Base-by-base conservation (phyloP, 1,140 invertebrate genomes). In the Agrilus planipennis region DNA sequence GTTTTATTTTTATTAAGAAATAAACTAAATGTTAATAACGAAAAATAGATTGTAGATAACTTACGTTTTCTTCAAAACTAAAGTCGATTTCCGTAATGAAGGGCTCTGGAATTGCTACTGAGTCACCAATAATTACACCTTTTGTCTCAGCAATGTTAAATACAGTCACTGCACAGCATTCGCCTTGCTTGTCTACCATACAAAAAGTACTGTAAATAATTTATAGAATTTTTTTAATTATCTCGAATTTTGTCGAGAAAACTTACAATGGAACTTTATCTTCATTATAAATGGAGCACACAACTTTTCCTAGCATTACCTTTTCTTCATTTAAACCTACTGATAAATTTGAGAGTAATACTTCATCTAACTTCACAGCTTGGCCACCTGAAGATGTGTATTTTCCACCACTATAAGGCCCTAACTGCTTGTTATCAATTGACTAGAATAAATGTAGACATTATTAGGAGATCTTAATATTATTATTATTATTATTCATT, bases 71-170 rank as follows among this genome's bases (percentile, higher is more conserved):
- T 45, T 67, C 65, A 53, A 75, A 73, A 14, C 60, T 65, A 54
- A 84, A 75, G 46, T 70, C 60, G 22, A 84, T 72, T 42, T 67
- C 53, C 15, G 69, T 71, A n/a, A 85, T 51, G 51, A 62, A 72
- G 0, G 88, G 88, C 56, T 87, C 81, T 1, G 84, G 79, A 46
- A 90, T 78, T 2, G 80, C 78, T 9, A 91, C 78, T 21, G 77
- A 75, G 65, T 91, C 85, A 2, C 85, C 87, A 38, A 89, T 82
- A 40, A 84, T 86, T 30, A 86, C 78, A 25, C 85, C 86, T 58
- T 76, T 75, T 3, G 81, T 82, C 57, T 77, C 71, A 16, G 81
- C 81, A 57, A 88, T 72, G 67, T 90, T 90, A 62, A 88, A 90
- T 21, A 89, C 73, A 1, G 79, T 84, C 25, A 89, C 82, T 18